These are phyloP conservation scores for Ischnus inquisitorius DNA, from an alignment of 2,888 invertebrate genomes.

Conservation along the genomic window DNA sequence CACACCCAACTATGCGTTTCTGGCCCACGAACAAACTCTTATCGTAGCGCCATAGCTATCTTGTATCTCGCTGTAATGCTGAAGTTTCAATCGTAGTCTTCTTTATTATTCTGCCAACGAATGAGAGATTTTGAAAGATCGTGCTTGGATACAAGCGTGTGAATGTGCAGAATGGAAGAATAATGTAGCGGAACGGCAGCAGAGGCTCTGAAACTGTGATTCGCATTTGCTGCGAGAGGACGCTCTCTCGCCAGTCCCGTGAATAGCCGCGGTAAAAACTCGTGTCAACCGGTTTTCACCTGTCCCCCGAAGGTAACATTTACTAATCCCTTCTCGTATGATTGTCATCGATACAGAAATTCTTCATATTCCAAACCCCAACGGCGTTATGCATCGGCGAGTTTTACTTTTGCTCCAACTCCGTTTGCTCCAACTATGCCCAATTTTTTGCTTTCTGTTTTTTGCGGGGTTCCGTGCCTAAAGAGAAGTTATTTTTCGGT, in stretches of 20 bases:
- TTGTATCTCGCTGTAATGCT: background rate
- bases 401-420: background rate
- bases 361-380: background rate
- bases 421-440: background rate
- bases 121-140: background rate
- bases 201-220: background rate
- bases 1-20: too few relatives aligned
- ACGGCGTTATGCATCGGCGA: background rate
- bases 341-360: background rate
- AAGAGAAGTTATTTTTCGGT: background rate
- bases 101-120: background rate
- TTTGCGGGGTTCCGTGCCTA: background rate
- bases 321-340: slow-evolving; percentile 17
- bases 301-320: slow-evolving; percentile 24
- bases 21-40: too few relatives aligned
- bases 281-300: slow-evolving; percentile 32
- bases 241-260: slow-evolving; percentile 1
- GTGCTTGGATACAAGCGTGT: background rate
- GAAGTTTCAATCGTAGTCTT: background rate
- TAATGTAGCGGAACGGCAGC: background rate
- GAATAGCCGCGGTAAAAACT: slow-evolving; percentile 3
- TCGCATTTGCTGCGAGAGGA: background rate
- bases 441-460: background rate
- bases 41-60: too few relatives aligned
- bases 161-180: background rate